phyloP scores from a whole-genome alignment of 2,113 vertebrate genomes.

The Dicentrarchus labrax region DNA sequence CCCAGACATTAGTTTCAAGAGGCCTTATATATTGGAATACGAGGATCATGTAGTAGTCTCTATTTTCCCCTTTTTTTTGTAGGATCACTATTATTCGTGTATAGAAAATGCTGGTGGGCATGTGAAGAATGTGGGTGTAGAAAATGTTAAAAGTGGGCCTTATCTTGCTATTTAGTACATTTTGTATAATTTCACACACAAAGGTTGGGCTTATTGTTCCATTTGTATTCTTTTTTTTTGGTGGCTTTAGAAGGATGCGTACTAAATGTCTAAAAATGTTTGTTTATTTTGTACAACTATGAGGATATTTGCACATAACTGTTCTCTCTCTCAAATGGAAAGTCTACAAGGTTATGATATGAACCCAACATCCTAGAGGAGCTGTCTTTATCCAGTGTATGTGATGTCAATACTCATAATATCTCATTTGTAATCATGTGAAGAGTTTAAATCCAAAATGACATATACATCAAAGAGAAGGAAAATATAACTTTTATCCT shows the following conservation, averaged over 20 bases:
- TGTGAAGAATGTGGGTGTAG: conserved; percentile 16
- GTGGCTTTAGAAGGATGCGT: not conserved
- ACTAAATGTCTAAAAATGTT: conserved; percentile 5
- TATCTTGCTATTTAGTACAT: conserved; percentile 11
- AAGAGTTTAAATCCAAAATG: conserved; percentile 22
- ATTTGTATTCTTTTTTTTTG: not conserved
- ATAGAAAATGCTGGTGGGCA: conserved; percentile 12
- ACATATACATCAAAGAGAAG: not conserved
- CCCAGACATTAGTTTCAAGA: conserved; percentile 25
- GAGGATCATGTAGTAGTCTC: not conserved
- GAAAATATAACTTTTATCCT: not conserved
- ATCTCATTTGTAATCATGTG: conserved; percentile 14
- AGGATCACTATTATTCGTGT: not conserved
- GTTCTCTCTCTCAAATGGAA: conserved; percentile 4
- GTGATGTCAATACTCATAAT: not conserved
- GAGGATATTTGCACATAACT: conserved; percentile 64
- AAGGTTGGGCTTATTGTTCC: not conserved
- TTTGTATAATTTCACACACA: conserved; percentile 12
- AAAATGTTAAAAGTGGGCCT: conserved; percentile 19
- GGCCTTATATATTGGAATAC: conserved; percentile 47
- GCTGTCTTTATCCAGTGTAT: not conserved
- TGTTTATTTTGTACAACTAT: conserved; percentile 15
- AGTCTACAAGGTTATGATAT: not conserved
- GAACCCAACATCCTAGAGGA: not conserved
- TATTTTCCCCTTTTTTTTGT: not conserved